A percentile compares a stretch with the other conserved stretches of the same genome.
Conservation (phyloP, 2,113 vertebrate genomes). For the Tetrax tetrax region DNA sequence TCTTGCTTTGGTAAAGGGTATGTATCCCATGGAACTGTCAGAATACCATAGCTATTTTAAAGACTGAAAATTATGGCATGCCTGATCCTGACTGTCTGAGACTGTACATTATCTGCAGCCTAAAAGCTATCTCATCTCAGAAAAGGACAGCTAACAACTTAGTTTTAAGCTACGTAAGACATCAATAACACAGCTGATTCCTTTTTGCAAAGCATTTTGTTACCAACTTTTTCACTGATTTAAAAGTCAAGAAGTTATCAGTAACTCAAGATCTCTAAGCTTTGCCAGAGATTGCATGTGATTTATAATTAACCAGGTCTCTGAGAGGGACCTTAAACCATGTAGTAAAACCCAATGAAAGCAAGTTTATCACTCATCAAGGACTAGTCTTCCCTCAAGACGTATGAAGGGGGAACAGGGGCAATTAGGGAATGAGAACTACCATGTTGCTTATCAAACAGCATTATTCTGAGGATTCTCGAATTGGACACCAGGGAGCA, state of each 20-base stretch:
- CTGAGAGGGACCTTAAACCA: constrained; percentile 1
- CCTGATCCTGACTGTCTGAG: background rate
- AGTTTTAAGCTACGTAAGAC: background rate
- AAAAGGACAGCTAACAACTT: background rate
- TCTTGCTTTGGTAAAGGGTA: background rate
- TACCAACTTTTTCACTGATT: background rate
- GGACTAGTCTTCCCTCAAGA: constrained; percentile 10
- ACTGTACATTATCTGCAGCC: background rate
- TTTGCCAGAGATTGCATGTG: constrained; percentile 24
- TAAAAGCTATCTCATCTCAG: background rate
- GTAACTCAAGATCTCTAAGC: background rate
- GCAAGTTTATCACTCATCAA: background rate
- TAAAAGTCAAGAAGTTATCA: background rate
- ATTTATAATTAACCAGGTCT: constrained; percentile 48
- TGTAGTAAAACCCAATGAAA: constrained; percentile 18
- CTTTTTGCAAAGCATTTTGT: background rate
- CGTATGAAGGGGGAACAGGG: background rate
- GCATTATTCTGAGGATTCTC: constrained; percentile 6
- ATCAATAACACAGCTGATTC: background rate
- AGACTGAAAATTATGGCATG: constrained; percentile 25
- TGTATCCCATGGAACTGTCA: background rate
- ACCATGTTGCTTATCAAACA: background rate
- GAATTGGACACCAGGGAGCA: background rate
- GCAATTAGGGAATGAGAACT: constrained; percentile 9
- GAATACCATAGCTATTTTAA: background rate